Base-by-base conservation (phyloP, 2,113 vertebrate genomes). In the Oceanodroma tethys region DNA sequence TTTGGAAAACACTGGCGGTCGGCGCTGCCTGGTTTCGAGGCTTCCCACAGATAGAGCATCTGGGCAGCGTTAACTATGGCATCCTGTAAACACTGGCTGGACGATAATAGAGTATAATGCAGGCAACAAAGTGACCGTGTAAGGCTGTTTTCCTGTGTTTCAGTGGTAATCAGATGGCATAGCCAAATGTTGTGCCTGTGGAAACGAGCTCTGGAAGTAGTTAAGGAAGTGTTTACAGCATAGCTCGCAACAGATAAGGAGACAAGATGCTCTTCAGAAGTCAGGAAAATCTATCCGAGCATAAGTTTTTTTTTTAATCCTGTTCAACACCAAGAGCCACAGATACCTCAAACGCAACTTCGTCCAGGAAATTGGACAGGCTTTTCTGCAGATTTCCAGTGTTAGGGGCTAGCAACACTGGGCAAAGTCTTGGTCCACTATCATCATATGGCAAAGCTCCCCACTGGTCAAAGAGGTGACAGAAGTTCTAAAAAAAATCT, bases 141-240 rank as follows among this genome's bases (percentile, higher is more conserved):
- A 47, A 62, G 62, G 7, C 80, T 23, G 91, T 79, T 89, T n/a
- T 72, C 93, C 81, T 96, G 92, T 63, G 56, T 50, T 82, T 85
- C 4, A 23, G 45, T 19, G 65, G 32, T n/a, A 85, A 90, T 81
- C 91, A 60, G 76, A 34, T 88, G 81, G 70, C 70, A 9, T 1
- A 13, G 94, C 91, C 97, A 92, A 94, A 94, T 88, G 96, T 42
- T 79, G 75, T 30, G 87, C 93, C 55, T 59, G 76, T 95, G 90
- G 96, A 96, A 97, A 96, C 2, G 38, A 97, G 92, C 82, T 85
- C 95, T 95, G 95, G 93, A 95, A 97, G 97, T 73, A 81, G 76
- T 96, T 96, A 96, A 94, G 96, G 75, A 72, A 94, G 92, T 88
- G 83, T 97, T 98, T 97, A 94, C 93, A 95, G 82, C 83, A 76